phyloP scores from a whole-genome alignment of 2,113 vertebrate species.

The Gallinago media region DNA sequence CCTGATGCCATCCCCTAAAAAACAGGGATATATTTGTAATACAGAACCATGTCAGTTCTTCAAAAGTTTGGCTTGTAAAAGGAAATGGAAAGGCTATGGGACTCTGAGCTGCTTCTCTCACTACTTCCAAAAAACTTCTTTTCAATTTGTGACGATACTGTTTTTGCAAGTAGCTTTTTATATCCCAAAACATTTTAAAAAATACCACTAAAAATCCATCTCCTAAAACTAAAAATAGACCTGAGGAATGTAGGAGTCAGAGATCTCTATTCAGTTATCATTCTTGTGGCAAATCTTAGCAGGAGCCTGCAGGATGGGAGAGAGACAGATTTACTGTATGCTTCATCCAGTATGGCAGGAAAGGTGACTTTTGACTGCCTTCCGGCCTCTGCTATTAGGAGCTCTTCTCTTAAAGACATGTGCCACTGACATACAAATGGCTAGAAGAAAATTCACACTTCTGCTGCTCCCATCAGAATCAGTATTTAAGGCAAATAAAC shows the following conservation, averaged over 20 bases:
- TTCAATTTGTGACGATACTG: neutral
- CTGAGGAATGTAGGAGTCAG: neutral
- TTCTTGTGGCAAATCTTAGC: conserved; percentile 16
- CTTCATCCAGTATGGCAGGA: conserved; percentile 37
- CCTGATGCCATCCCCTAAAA: neutral
- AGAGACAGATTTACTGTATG: neutral
- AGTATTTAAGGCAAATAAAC: neutral
- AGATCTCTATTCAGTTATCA: conserved; percentile 13
- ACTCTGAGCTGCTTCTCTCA: neutral
- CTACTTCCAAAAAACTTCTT: neutral
- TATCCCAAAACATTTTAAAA: neutral
- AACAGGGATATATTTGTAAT: neutral
- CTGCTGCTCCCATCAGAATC: neutral
- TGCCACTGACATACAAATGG: neutral
- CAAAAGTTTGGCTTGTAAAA: neutral
- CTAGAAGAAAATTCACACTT: neutral
- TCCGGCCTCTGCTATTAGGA: neutral
- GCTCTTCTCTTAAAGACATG: neutral
- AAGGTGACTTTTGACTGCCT: conserved; percentile 43
- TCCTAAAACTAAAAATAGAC: conserved; percentile 15
- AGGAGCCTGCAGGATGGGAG: neutral
- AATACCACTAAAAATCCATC: neutral
- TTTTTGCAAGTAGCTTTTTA: neutral
- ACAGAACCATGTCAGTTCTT: neutral
- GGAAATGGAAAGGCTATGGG: neutral